These are phyloP conservation scores for Xanthia icteritia DNA, from an alignment of 2,888 invertebrate genomes.

Conservation along the genomic window DNA sequence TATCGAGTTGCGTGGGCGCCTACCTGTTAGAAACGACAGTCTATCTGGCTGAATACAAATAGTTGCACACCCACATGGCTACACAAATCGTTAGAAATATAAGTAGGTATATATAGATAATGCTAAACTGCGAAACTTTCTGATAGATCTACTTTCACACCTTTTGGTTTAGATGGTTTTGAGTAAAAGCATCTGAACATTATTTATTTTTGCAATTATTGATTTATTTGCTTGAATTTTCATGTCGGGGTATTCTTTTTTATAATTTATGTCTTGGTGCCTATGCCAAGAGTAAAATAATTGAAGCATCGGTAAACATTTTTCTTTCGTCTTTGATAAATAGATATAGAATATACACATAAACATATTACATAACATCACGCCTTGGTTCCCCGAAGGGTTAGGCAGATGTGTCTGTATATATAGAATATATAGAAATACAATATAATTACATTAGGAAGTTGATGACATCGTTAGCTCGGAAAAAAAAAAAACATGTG, in stretches of 20 bases:
- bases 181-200: background rate
- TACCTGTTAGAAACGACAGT: constrained; percentile 63
- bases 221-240: background rate
- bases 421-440: background rate
- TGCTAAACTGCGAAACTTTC: constrained; percentile 20
- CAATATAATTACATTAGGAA: background rate
- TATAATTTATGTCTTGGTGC: background rate
- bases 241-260: background rate
- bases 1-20: constrained; percentile 60
- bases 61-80: constrained; percentile 50
- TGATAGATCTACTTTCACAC: constrained; percentile 22
- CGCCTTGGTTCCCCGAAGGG: no score
- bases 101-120: constrained; percentile 8
- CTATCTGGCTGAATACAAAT: constrained; percentile 55
- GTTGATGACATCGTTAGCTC: no score
- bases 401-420: background rate
- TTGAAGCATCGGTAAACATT: no score
- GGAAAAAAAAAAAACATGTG: background rate
- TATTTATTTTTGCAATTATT: background rate
- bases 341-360: background rate
- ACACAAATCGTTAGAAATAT: constrained; percentile 51
- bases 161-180: background rate
- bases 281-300: background rate
- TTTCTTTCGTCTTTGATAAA: background rate
- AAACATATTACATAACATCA: background rate